Base-by-base conservation (phyloP, 37 sponge, comb jelly and placozoan genomes). In the Beroe forskalii region DNA sequence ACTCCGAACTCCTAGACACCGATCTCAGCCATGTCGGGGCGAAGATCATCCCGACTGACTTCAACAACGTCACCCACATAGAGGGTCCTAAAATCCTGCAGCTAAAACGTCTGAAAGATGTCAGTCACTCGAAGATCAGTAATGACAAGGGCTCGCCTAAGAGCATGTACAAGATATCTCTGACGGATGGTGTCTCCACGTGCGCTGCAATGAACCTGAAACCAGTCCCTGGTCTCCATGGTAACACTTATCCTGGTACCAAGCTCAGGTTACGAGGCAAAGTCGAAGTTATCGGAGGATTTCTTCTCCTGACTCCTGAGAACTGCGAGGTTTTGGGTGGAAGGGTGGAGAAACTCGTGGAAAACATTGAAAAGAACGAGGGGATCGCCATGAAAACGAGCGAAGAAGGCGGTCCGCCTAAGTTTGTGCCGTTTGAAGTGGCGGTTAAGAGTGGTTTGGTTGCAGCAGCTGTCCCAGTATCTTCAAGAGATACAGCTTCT, bases 331-430 rank as follows among this genome's bases (percentile, higher is more conserved):
- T 80, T 22, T n/a, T 80, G 43, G 86, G 86, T 14, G 86, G 86
- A 9, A 80, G 86, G 30, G 86, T 80, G 25, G 86, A 80, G 86
- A 80, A 44, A n/a, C 27, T 80, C 48, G 86, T 80, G 1, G 86
- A 80, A 48, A 80, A 80, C 30, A 80, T 80, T 44, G 86, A 80
- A 24, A 80, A 80, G 86, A 80, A 80, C 30, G 86, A 80, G 55
- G 40, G 19, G 12, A 80, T 80, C 12, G 17, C 86, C 30, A 80
- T 42, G 48, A 80, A 44, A 25, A 80, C 28, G 44, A 9, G 48
- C 1, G 86, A 37, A 0, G 55, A 43, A 6, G 76, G 22, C 8
- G 86, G 44, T 6, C 86, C 86, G 0, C 86, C 86, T 1, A 80
- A 43, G 22, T 80, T 80, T 43, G 86, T 80, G 14, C 86, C 86